Evolutionary conservation across 2,113 vertebrate genomes (phyloP), one percentile per base, ranked within the genome.

Genomic region (Centropus unirufus): DNA sequence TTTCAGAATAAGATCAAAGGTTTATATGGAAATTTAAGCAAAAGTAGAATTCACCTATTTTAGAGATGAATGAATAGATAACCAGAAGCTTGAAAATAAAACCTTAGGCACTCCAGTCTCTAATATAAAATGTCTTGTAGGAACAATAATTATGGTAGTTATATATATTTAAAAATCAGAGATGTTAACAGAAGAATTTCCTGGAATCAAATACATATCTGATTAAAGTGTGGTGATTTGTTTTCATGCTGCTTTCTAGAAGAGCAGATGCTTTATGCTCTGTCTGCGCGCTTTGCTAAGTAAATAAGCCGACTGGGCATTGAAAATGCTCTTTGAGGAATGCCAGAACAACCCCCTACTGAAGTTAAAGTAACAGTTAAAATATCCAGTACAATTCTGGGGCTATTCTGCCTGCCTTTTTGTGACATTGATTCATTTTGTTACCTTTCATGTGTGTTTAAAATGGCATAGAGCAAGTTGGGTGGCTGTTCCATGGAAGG

Each of bases 1-100:
- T 95, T 95, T 86, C 83, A 70, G 86, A 52, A 63, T 44, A 90
- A 91, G 93, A 96, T 96, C 93, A 97, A 97, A 97, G 95, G 62
- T 92, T 81, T 87, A 54, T 84, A 79, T 89, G 89, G 91, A 97
- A 93, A 58, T 72, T 30, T 86, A 94, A 93, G 82, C 63, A 94
- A 75, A 95, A 94, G 74, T 54, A 83, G 62, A 93, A 86, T 59
- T 95, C 85, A 40, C 64, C 12, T 77, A 57, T 93, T 94, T 96
- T 86, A 54, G 64, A 90, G 85, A 95, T 95, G 47, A 90, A 80
- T 86, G 32, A 74, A 72, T 93, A 95, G 93, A 96, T 96, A 90
- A 95, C 47, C 51, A 75, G 66, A 74, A 87, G 21, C 58, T 93
- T 96, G 72, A 95, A 95, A 93, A 95, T 84, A 67, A 94, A 95